Conservation (phyloP, 64 coral and sea anemone genomes). For the Montipora capricornis region DNA sequence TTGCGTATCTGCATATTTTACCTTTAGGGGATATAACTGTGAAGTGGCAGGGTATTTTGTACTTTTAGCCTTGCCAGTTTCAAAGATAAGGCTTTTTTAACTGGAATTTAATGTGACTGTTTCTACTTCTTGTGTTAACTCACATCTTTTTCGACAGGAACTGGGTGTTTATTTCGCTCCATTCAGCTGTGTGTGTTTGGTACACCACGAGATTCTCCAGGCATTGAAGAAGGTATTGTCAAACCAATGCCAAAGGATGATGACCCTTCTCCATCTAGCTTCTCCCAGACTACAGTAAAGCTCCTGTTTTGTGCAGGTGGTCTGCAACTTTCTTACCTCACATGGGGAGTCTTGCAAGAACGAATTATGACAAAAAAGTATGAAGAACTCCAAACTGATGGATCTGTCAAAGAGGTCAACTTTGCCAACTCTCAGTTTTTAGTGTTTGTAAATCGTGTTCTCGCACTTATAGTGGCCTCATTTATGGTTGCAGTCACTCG, state of each 20-base stretch:
- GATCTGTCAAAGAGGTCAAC: slow-evolving; percentile 63
- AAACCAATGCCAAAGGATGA: slow-evolving; percentile 22
- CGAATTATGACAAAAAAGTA: slow-evolving; percentile 90
- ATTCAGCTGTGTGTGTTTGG: slow-evolving; percentile 81
- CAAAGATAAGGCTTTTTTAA: too few species aligned
- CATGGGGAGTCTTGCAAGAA: slow-evolving; percentile 98
- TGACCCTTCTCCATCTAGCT: slow-evolving; percentile 1
- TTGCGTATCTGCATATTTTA: too few species aligned
- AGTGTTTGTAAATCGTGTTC: slow-evolving; percentile 88
- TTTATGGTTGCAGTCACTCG: slow-evolving; percentile 69
- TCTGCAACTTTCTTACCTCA: slow-evolving; percentile 82
- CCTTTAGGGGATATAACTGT: too few species aligned
- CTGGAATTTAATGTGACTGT: too few species aligned
- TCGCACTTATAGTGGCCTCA: slow-evolving; percentile 79
- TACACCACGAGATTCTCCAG: slow-evolving; percentile 31
- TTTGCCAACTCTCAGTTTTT: slow-evolving; percentile 95
- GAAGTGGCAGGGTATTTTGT: too few species aligned
- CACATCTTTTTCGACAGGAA: slow-evolving; percentile 5
- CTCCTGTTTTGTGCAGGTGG: slow-evolving; percentile 63
- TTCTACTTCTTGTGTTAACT: background rate
- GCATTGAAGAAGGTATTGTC: slow-evolving; percentile 65
- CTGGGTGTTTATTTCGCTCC: slow-evolving; percentile 55
- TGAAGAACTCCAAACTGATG: slow-evolving; percentile 71
- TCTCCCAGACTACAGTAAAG: slow-evolving; percentile 58
- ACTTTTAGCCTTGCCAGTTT: too few species aligned